Conservation (phyloP, 2,888 invertebrate species). For the Sericinus montela region DNA sequence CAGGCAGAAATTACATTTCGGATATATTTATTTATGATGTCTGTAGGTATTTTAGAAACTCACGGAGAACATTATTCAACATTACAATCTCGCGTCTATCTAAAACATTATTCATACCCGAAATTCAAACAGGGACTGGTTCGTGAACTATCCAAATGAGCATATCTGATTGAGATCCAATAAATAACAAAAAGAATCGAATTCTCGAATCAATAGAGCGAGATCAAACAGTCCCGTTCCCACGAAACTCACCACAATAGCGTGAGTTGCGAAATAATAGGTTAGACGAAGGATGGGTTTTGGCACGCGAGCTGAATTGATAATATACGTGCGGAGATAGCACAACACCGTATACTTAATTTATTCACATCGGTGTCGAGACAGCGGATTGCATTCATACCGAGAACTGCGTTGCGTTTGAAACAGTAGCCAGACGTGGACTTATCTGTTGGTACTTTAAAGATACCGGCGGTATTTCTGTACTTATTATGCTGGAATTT, state of each 20-base stretch:
- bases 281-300: constrained; percentile 24
- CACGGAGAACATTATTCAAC: not conserved
- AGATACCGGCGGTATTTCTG: not conserved
- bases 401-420: not conserved
- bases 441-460: not conserved
- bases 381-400: constrained; percentile 15
- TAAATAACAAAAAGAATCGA: constrained; percentile 13
- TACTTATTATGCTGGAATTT: constrained; percentile 1
- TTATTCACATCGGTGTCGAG: constrained; percentile 12
- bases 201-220: constrained; percentile 38
- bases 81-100: constrained; percentile 9
- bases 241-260: constrained; percentile 45
- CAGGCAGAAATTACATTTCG: too few relatives aligned
- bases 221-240: constrained; percentile 49
- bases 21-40: too few relatives aligned
- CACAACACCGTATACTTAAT: constrained; percentile 8
- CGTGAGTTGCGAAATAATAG: constrained; percentile 46
- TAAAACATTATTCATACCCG: constrained; percentile 8
- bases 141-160: constrained; percentile 41
- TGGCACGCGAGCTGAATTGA: constrained; percentile 29
- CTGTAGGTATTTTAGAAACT: not conserved
- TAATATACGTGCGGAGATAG: constrained; percentile 12
- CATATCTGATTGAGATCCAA: constrained; percentile 41
- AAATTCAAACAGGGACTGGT: constrained; percentile 21
- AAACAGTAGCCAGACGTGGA: constrained; percentile 8